Evolutionary conservation across 2,797 vertebrate species (phyloP).

Genomic region (Liasis olivaceus): DNA sequence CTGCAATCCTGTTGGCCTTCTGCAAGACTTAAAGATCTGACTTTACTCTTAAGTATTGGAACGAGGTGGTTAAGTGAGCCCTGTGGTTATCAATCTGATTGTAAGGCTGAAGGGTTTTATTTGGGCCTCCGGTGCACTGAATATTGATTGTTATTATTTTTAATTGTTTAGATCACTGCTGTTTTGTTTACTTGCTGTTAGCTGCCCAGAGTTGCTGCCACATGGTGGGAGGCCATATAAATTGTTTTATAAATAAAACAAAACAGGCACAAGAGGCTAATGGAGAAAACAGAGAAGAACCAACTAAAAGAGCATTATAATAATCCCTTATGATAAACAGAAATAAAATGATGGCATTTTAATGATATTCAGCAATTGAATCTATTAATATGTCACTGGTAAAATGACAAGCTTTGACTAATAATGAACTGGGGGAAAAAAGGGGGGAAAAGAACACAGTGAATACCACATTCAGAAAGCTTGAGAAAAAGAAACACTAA

Average conservation of each 20-base stretch:
- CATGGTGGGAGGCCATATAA: not conserved
- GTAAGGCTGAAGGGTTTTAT: too few relatives aligned
- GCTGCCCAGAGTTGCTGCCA: not conserved
- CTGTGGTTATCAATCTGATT: not conserved
- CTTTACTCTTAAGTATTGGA: not conserved
- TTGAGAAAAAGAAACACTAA: not conserved
- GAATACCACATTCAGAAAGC: not conserved
- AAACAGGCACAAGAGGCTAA: not conserved
- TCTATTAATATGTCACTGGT: not conserved
- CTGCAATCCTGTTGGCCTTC: not conserved
- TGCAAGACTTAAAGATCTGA: not conserved
- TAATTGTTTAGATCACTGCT: too few relatives aligned
- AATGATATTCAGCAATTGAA: not conserved
- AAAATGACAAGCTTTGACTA: not conserved
- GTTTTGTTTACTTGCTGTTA: not conserved
- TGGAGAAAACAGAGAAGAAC: not conserved
- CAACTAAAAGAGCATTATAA: not conserved
- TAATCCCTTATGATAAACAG: not conserved
- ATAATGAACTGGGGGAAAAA: not conserved
- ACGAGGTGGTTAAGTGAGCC: not conserved
- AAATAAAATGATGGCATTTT: not conserved
- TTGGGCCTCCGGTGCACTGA: too few relatives aligned
- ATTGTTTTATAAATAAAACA: not conserved
- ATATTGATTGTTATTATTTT: not conserved
- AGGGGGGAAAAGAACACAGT: not conserved